Conservation (phyloP, 2,888 invertebrate genomes). For the Antheraea yamamai region DNA sequence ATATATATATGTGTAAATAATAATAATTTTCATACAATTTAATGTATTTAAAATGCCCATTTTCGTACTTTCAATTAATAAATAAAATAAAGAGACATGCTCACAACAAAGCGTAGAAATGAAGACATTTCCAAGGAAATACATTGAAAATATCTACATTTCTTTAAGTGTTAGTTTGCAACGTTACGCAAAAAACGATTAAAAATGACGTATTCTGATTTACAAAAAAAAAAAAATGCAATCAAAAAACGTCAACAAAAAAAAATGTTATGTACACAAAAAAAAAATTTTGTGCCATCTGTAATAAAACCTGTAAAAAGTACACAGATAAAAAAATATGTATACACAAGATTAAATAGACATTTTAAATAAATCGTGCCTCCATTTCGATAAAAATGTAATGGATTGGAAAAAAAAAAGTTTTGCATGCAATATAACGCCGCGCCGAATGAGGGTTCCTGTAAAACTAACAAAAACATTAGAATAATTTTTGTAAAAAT, state of each 20-base stretch:
- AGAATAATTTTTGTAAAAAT: not conserved
- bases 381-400: slow-evolving; percentile 74
- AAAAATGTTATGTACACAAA: slow-evolving; percentile 20
- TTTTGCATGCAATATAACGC: slow-evolving; percentile 44
- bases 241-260: slow-evolving; percentile 40
- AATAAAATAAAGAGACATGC: slow-evolving; percentile 44
- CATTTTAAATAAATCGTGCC: slow-evolving; percentile 67
- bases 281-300: slow-evolving; percentile 30
- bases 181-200: slow-evolving; percentile 37
- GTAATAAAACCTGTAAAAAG: slow-evolving; percentile 30
- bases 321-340: slow-evolving; percentile 35
- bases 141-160: slow-evolving; percentile 54
- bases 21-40: slow-evolving; percentile 12
- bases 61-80: slow-evolving; percentile 55
- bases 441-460: slow-evolving; percentile 47
- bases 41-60: slow-evolving; percentile 74
- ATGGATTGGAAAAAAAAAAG: slow-evolving; percentile 23
- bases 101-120: slow-evolving; percentile 46
- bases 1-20: not conserved
- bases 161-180: slow-evolving; percentile 59
- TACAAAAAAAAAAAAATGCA: slow-evolving; percentile 29
- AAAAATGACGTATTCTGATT: slow-evolving; percentile 41
- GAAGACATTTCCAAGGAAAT: slow-evolving; percentile 53
- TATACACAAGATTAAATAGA: slow-evolving; percentile 49
- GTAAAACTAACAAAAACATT: not conserved